phyloP scores from a whole-genome alignment of 2,113 vertebrate species.

The Cromileptes altivelis region DNA sequence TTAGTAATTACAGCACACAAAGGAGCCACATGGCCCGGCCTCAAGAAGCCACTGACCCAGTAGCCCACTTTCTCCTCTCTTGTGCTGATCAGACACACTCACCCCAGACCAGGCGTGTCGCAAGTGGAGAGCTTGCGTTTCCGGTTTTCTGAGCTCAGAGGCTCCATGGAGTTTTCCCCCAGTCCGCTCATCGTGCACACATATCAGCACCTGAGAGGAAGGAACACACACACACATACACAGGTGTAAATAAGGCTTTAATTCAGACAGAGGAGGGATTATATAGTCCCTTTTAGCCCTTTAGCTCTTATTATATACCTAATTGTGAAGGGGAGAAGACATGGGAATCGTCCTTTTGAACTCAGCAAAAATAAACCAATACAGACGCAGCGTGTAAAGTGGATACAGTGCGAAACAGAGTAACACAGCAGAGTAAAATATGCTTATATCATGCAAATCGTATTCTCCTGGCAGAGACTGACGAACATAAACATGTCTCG shows the following conservation, averaged over 20 bases:
- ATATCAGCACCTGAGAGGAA: conserved; percentile 89
- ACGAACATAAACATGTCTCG: conserved; percentile 77
- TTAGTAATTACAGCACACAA: conserved; percentile 23
- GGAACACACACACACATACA: conserved; percentile 22
- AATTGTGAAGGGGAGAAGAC: conserved; percentile 36
- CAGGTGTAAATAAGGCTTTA: conserved; percentile 23
- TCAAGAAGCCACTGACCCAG: conserved; percentile 64
- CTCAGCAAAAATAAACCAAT: conserved; percentile 38
- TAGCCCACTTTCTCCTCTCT: conserved; percentile 57
- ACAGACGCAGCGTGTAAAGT: conserved; percentile 29
- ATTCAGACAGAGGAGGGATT: conserved; percentile 31
- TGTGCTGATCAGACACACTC: conserved; percentile 57
- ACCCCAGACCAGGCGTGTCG: conserved; percentile 91
- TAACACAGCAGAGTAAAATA: conserved; percentile 66
- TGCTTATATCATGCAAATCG: conserved; percentile 77
- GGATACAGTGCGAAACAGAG: conserved; percentile 42
- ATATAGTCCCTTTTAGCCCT: conserved; percentile 35
- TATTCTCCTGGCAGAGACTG: conserved; percentile 72
- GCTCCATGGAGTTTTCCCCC: conserved; percentile 94
- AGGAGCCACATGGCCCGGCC: conserved; percentile 16
- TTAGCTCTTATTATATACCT: conserved; percentile 31
- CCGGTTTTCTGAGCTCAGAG: conserved; percentile 88
- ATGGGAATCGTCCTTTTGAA: conserved; percentile 46
- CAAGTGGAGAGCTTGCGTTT: conserved; percentile 94
- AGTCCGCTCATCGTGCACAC: conserved; percentile 91